phyloP scores from a whole-genome alignment of 2,797 vertebrate genomes.

The Lacerta agilis region DNA sequence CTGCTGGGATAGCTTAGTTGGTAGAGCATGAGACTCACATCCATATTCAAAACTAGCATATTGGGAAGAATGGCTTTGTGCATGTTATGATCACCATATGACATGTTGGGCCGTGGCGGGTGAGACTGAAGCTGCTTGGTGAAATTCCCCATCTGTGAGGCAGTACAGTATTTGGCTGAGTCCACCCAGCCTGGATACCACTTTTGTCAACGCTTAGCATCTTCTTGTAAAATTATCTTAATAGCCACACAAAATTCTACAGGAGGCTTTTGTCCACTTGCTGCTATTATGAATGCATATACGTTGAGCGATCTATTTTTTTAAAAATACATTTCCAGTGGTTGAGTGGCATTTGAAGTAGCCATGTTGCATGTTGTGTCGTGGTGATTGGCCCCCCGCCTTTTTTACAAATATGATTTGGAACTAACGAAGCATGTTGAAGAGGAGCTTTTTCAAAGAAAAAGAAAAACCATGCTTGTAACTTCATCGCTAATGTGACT shows the following conservation, averaged over 20 bases:
- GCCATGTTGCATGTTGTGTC: slow-evolving; percentile 48
- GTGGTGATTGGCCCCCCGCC: neutral
- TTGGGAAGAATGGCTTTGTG: neutral
- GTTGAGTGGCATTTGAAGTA: slow-evolving; percentile 59
- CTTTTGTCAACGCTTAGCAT: too few relatives aligned
- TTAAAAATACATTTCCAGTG: slow-evolving; percentile 14
- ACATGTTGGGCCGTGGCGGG: neutral
- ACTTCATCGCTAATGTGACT: slow-evolving; percentile 72
- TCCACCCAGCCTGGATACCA: neutral
- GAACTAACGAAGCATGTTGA: slow-evolving; percentile 65
- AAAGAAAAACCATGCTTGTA: slow-evolving; percentile 43
- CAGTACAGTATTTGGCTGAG: neutral
- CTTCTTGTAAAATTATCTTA: neutral
- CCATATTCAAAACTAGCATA: neutral
- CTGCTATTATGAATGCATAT: slow-evolving; percentile 30
- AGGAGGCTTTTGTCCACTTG: slow-evolving; percentile 16
- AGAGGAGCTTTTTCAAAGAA: slow-evolving; percentile 50
- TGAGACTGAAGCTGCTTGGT: neutral
- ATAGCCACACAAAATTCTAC: neutral
- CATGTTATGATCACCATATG: neutral
- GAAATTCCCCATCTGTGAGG: neutral
- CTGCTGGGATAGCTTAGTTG: neutral
- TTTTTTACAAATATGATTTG: slow-evolving; percentile 56
- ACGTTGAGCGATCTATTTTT: slow-evolving; percentile 32
- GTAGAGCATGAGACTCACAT: too few relatives aligned